phyloP scores from a whole-genome alignment of 1,140 invertebrate genomes.

The Nasonia longicornis region DNA sequence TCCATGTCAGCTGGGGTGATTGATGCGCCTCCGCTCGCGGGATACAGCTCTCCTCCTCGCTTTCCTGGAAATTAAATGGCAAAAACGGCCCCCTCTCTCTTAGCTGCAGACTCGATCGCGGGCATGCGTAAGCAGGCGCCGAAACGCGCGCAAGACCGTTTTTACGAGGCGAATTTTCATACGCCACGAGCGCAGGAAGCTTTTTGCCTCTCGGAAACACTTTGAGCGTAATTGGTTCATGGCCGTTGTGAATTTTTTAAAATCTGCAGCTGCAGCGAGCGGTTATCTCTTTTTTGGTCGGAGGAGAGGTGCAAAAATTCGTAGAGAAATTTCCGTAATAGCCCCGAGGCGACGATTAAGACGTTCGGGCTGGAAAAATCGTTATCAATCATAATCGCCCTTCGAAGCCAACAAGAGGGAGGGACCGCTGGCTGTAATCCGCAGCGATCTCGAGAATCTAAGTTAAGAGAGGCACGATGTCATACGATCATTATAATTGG shows the following conservation, averaged over 20 bases:
- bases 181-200: neutral
- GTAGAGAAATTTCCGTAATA: too few species aligned
- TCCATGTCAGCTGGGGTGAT: slow-evolving; percentile 66
- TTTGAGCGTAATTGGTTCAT: slow-evolving; percentile 29
- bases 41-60: slow-evolving; percentile 43
- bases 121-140: slow-evolving; percentile 45
- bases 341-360: too few species aligned
- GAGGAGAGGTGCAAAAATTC: too few species aligned
- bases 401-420: too few species aligned
- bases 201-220: slow-evolving; percentile 22
- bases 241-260: neutral
- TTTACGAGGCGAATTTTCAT: slow-evolving; percentile 45
- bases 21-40: slow-evolving; percentile 58
- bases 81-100: slow-evolving; percentile 45
- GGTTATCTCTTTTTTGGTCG: neutral
- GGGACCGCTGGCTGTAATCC: neutral
- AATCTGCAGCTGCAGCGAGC: neutral
- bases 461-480: slow-evolving; percentile 18
- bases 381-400: too few species aligned
- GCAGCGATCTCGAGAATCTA: slow-evolving; percentile 7
- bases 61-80: slow-evolving; percentile 68
- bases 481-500: slow-evolving; percentile 38
- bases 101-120: neutral
- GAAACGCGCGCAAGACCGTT: neutral
- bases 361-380: too few species aligned